Percentiles rank a stretch among this genome's conserved stretches.
Evolutionary conservation across 2,888 invertebrate species (phyloP).

Genomic region (Diachrysia chrysitis): DNA sequence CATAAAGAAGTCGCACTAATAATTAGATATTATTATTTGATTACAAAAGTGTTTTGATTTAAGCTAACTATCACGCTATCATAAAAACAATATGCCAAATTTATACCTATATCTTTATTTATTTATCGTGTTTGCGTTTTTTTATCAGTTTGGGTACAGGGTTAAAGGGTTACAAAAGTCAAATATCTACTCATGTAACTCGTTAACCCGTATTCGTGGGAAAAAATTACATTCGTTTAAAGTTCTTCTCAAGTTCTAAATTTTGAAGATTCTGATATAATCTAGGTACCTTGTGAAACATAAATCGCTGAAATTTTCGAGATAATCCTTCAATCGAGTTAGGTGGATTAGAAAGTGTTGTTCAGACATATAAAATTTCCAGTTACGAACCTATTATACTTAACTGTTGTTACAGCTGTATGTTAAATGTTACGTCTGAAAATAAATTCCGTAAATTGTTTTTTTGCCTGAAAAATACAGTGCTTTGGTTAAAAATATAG

Average conservation of each 20-base stretch:
- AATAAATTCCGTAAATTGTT: too few relatives aligned
- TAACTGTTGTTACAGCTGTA: too few relatives aligned
- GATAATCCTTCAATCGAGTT: too few relatives aligned
- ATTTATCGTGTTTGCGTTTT: conserved; percentile 27
- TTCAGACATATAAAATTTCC: too few relatives aligned
- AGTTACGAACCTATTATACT: too few relatives aligned
- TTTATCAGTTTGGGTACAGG: conserved; percentile 25
- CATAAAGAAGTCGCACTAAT: background rate
- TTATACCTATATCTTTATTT: conserved; percentile 6
- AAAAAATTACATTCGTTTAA: conserved; percentile 14
- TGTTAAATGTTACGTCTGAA: too few relatives aligned
- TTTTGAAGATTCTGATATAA: too few relatives aligned
- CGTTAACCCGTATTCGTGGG: conserved; percentile 32
- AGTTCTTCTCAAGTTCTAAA: background rate
- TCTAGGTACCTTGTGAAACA: too few relatives aligned
- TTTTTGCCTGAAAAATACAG: too few relatives aligned
- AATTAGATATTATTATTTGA: conserved; percentile 1
- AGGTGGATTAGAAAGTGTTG: too few relatives aligned
- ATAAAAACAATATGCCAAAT: conserved; percentile 14
- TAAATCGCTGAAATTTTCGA: too few relatives aligned
- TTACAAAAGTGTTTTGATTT: conserved; percentile 6
- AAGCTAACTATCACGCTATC: background rate
- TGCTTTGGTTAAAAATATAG: too few relatives aligned
- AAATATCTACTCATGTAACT: conserved; percentile 32
- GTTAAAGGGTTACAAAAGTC: conserved; percentile 25